phyloP scores from a whole-genome alignment of 2,888 invertebrate genomes.

The Polylopha cassiicola region DNA sequence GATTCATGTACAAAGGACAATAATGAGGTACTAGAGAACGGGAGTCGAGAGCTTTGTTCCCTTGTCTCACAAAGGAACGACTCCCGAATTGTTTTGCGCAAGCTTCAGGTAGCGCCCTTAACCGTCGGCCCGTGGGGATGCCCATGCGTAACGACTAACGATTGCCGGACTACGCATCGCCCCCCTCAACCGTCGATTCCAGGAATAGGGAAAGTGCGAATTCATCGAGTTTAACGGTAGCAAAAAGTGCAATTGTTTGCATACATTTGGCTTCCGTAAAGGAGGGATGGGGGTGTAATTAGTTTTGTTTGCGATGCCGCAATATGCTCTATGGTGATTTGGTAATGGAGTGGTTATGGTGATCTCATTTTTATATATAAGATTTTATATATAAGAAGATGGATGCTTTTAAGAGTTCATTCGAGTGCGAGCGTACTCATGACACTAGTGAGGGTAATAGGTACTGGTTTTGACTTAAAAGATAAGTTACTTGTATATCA shows the following conservation, averaged over 20 bases:
- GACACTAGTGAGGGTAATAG: constrained; percentile 1
- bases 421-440: constrained; percentile 9
- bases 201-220: constrained; percentile 18
- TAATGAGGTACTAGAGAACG: constrained; percentile 2
- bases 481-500: no score
- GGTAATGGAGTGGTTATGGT: no score
- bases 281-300: no score
- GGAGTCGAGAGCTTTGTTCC: constrained; percentile 18
- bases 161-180: not conserved
- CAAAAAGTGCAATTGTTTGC: constrained; percentile 8
- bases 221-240: constrained; percentile 12
- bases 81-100: constrained; percentile 18
- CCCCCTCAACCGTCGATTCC: constrained; percentile 18
- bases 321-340: no score
- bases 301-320: no score
- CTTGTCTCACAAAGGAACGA: constrained; percentile 18
- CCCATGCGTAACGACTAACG: constrained; percentile 18
- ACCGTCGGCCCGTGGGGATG: constrained; percentile 8
- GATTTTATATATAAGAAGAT: no score
- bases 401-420: constrained; percentile 1
- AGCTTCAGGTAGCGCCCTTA: constrained; percentile 18
- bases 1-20: constrained; percentile 4
- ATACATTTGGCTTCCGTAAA: constrained; percentile 14
- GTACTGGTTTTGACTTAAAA: constrained; percentile 15
- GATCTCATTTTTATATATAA: no score